These are phyloP conservation scores for Osedax frankpressi DNA, from an alignment of 2,888 invertebrate genomes.

Conservation along the genomic window DNA sequence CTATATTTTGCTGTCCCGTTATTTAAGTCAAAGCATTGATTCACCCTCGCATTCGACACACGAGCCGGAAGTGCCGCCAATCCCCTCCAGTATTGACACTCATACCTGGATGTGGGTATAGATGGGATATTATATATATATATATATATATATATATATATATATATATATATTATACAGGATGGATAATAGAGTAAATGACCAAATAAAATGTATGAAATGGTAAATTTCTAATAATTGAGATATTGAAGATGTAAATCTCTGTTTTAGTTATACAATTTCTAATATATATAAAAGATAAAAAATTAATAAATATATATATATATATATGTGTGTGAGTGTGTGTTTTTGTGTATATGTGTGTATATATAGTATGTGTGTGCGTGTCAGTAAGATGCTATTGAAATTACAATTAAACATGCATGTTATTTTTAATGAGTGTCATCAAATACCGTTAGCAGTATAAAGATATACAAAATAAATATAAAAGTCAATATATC, in stretches of 20 bases:
- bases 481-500: no score
- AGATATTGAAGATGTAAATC: no score
- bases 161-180: background rate
- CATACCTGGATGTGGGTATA: background rate
- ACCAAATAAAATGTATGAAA: no score
- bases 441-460: no score
- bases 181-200: no score
- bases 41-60: conserved; percentile 7
- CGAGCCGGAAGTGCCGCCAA: background rate
- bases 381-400: background rate
- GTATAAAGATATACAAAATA: no score
- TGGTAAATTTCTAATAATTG: no score
- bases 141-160: background rate
- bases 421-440: no score
- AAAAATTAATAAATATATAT: no score
- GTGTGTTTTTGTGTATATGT: background rate
- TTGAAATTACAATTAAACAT: no score
- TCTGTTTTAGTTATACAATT: no score
- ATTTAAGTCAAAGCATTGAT: conserved; percentile 1
- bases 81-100: conserved; percentile 11
- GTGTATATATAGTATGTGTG: background rate
- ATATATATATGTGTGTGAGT: background rate
- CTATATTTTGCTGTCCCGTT: conserved; percentile 7
- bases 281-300: no score
- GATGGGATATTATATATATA: background rate